Conservation (phyloP, 2,888 invertebrate genomes). For the Ligdia adustata region DNA sequence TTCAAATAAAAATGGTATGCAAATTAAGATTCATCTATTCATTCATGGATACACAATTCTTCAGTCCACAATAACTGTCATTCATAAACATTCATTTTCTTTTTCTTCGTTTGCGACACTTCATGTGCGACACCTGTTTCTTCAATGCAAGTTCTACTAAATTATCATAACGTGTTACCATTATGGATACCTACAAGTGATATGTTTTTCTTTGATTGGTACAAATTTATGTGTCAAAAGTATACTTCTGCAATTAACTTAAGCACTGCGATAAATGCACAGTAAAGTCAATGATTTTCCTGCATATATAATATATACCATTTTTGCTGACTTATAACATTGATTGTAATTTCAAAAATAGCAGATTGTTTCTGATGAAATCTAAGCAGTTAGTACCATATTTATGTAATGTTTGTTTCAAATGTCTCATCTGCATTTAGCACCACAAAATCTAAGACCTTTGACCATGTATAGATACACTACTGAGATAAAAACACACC, state of each 20-base stretch:
- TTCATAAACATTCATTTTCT: constrained; percentile 46
- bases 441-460: constrained; percentile 43
- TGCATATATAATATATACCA: too few species aligned
- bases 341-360: too few species aligned
- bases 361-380: too few species aligned
- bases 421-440: constrained; percentile 46
- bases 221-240: not conserved
- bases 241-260: too few species aligned
- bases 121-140: constrained; percentile 41
- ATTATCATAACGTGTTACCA: constrained; percentile 42
- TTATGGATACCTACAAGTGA: not conserved
- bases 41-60: constrained; percentile 43
- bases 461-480: constrained; percentile 49
- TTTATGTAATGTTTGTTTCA: too few species aligned
- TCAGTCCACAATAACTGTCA: constrained; percentile 40
- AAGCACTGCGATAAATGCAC: too few species aligned
- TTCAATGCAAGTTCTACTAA: constrained; percentile 34
- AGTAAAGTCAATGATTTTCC: too few species aligned
- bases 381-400: too few species aligned
- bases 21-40: constrained; percentile 41
- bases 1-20: constrained; percentile 36
- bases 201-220: not conserved
- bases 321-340: too few species aligned
- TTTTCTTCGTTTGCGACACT: constrained; percentile 32
- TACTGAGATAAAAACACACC: constrained; percentile 50